A percentile compares a stretch with the other conserved stretches of the same genome.
phyloP scores from a whole-genome alignment of 2,797 vertebrate species.

The Myotis vivesi region DNA sequence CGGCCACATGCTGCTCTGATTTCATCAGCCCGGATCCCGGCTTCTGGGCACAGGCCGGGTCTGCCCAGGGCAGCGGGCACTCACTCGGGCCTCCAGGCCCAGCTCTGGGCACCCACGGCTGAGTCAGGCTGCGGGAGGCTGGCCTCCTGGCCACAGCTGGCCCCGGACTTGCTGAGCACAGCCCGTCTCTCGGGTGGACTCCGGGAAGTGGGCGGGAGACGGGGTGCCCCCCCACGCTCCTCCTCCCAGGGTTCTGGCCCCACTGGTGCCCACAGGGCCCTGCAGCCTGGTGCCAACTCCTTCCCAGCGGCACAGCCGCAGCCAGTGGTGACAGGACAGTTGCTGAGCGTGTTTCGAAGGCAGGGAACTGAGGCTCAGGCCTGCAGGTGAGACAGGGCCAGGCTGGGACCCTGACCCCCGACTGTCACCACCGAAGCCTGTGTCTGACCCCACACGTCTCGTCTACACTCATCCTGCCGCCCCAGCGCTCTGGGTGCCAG shows the following conservation, averaged over 20 bases:
- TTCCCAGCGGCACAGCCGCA: fast-evolving
- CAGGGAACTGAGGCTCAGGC: background rate
- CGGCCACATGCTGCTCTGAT: fast-evolving
- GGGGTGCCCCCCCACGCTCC: fast-evolving
- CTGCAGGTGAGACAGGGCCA: background rate
- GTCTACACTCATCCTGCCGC: fast-evolving
- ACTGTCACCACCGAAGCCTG: background rate
- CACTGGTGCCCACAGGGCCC: background rate
- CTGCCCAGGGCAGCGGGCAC: background rate
- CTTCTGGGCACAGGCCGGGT: background rate
- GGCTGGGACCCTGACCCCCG: background rate
- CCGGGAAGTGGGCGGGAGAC: fast-evolving
- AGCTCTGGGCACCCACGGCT: background rate
- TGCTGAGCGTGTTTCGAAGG: fast-evolving
- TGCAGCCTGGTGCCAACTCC: fast-evolving
- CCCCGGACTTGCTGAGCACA: background rate
- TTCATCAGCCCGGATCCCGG: background rate
- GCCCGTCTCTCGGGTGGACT: background rate
- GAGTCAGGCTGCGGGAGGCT: background rate
- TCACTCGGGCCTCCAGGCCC: background rate
- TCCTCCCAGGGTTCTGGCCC: no score
- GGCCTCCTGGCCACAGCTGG: background rate
- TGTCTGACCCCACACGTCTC: fast-evolving
- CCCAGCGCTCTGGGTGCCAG: background rate
- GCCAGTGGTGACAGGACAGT: fast-evolving